These are phyloP conservation scores for Polypedilum pembai DNA, from an alignment of 1,140 invertebrate species.

Conservation along the genomic window DNA sequence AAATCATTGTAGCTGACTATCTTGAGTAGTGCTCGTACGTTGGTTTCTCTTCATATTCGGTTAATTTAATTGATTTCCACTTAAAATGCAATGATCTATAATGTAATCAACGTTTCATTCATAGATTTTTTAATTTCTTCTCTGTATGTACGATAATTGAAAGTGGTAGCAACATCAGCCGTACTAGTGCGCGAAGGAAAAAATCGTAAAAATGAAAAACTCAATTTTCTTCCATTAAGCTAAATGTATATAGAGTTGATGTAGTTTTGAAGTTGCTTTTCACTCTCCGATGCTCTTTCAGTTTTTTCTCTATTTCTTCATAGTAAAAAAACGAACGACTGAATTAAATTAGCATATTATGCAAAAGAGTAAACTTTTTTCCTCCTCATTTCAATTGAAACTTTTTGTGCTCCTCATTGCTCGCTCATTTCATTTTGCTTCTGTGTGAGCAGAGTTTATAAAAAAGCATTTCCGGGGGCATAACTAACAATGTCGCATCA, in stretches of 20 bases:
- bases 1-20: too few relatives aligned
- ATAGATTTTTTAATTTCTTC: background rate
- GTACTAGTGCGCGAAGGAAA: background rate
- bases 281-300: background rate
- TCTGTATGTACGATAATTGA: background rate
- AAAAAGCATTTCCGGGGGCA: conserved; percentile 15
- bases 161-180: background rate
- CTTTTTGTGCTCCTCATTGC: background rate
- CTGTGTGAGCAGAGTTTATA: background rate
- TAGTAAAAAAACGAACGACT: background rate
- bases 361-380: conserved; percentile 5
- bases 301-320: too few relatives aligned
- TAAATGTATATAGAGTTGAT: background rate
- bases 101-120: background rate
- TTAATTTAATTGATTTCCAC: too few relatives aligned
- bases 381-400: conserved; percentile 18
- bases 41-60: too few relatives aligned
- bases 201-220: background rate
- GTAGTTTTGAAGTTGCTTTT: background rate
- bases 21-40: too few relatives aligned
- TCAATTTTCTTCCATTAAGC: conserved; percentile 13
- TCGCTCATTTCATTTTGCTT: background rate
- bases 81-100: background rate
- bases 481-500: background rate
- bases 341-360: conserved; percentile 19